These are phyloP conservation scores for Resseliella maxima DNA, from an alignment of 2,888 invertebrate species.

Conservation along the genomic window DNA sequence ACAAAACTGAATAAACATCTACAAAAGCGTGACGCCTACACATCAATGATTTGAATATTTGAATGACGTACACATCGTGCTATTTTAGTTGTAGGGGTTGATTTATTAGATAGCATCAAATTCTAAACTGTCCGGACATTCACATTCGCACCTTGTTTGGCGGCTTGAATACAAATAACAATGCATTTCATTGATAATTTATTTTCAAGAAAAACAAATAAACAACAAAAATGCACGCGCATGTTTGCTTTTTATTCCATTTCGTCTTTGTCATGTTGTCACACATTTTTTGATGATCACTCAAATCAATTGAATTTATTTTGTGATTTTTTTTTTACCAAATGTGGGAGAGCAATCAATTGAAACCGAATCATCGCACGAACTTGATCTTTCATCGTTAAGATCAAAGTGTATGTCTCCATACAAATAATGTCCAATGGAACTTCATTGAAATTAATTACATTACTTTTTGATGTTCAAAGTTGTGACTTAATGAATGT, in stretches of 20 bases:
- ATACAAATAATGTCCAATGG: neutral
- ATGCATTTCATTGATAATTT: neutral
- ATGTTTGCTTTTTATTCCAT: neutral
- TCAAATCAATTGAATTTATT: neutral
- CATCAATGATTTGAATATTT: neutral
- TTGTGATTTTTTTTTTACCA: too few relatives aligned
- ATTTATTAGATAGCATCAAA: neutral
- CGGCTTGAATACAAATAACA: neutral
- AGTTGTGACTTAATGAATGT: neutral
- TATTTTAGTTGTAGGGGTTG: constrained; percentile 24
- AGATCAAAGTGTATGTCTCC: neutral
- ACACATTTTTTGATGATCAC: neutral
- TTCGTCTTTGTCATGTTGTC: neutral
- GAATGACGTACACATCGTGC: neutral
- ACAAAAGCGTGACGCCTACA: neutral
- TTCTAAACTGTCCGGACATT: constrained; percentile 33
- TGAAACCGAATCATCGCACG: neutral
- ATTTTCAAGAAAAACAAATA: neutral
- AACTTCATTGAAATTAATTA: constrained; percentile 23
- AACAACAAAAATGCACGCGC: neutral
- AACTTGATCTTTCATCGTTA: constrained; percentile 32
- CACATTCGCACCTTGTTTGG: neutral
- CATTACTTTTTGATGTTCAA: neutral
- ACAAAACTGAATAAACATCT: neutral
- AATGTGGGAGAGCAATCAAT: neutral